These are phyloP conservation scores for Apis cerana DNA, from an alignment of 1,140 invertebrate genomes.

Conservation along the genomic window DNA sequence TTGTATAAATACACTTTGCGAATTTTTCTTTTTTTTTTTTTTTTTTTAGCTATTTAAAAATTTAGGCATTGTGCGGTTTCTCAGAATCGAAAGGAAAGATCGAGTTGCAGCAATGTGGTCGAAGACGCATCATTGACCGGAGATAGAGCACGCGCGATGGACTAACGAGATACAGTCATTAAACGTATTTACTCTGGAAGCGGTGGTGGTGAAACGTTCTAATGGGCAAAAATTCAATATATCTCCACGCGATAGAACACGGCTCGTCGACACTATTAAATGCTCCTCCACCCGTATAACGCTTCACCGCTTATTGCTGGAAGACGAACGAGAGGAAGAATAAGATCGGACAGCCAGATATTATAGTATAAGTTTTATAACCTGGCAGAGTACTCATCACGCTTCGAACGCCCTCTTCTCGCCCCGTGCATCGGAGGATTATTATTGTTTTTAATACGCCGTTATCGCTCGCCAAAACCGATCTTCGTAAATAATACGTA, in stretches of 20 bases:
- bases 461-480: no score
- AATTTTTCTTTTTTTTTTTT: no score
- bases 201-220: constrained; percentile 54
- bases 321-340: constrained; percentile 63
- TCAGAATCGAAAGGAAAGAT: constrained; percentile 22
- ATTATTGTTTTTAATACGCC: constrained; percentile 48
- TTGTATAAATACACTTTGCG: no score
- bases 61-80: background rate
- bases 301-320: constrained; percentile 61
- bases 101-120: constrained; percentile 29
- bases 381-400: constrained; percentile 43
- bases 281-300: constrained; percentile 70
- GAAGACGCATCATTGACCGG: constrained; percentile 36
- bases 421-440: background rate
- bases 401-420: constrained; percentile 23
- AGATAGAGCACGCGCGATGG: constrained; percentile 71
- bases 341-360: constrained; percentile 63
- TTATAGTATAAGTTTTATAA: constrained; percentile 66
- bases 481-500: no score
- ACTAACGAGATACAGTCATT: constrained; percentile 77
- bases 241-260: constrained; percentile 76
- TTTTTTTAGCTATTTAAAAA: no score
- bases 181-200: constrained; percentile 75
- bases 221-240: constrained; percentile 77
- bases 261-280: constrained; percentile 72